These are phyloP conservation scores for Thelaira solivaga DNA, from an alignment of 2,888 invertebrate genomes.

Conservation along the genomic window DNA sequence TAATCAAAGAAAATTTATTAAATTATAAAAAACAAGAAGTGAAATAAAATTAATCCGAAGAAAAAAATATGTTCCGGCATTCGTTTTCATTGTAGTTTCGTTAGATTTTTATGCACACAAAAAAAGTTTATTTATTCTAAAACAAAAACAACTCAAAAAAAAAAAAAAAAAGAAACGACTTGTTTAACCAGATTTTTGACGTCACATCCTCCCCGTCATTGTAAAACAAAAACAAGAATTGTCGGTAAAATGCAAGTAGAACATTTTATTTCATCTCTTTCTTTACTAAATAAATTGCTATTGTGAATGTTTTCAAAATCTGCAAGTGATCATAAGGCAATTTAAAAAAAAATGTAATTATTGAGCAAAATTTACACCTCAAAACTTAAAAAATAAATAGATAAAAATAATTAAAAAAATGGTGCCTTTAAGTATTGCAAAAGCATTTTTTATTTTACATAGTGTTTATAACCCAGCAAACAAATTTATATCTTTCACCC, in stretches of 20 bases:
- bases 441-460: conserved; percentile 8
- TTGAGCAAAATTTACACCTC: neutral
- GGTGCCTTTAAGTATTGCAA: conserved; percentile 23
- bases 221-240: conserved; percentile 33
- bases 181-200: conserved; percentile 60
- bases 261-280: neutral
- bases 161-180: conserved; percentile 38
- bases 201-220: conserved; percentile 54
- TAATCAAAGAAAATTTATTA: no score
- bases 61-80: conserved; percentile 25
- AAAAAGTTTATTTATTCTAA: conserved; percentile 12
- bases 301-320: conserved; percentile 43
- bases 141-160: conserved; percentile 10
- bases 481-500: conserved; percentile 29
- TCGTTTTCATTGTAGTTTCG: neutral
- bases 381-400: neutral
- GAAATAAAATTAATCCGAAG: neutral
- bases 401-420: neutral
- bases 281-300: neutral
- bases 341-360: neutral
- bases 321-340: neutral
- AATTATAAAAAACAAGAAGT: neutral
- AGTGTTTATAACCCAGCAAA: conserved; percentile 25
- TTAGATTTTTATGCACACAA: conserved; percentile 10
- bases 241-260: conserved; percentile 2